Evolutionary conservation across 2,797 vertebrate species (phyloP), one percentile per base, ranked within the genome.

Genomic region (Varecia variegata): DNA sequence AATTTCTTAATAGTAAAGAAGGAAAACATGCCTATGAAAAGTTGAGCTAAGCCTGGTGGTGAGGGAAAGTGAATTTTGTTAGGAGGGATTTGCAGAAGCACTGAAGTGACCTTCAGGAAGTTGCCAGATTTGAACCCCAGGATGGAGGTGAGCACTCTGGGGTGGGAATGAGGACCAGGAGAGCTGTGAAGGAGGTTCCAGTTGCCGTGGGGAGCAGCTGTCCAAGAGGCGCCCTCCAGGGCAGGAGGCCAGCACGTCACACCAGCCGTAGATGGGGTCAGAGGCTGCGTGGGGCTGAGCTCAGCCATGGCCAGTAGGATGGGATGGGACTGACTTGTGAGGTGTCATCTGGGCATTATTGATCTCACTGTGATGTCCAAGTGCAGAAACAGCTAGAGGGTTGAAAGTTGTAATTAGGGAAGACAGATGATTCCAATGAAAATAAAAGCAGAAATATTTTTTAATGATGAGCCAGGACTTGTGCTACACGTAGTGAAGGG

Each of bases 241-340:
- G 62, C 1, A 18, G 4, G 10, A 21, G 18, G 9, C 12, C 52
- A 38, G 3, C 25, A 27, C 21, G n/a, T 25, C 38, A 35, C 6
- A 2, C 6, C n/a, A 7, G 27, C 50, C 5, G 2, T 4, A 35
- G 1, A 21, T 5, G 43, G 35, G 32, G 5, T 35, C 1, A 1
- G 52, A 18, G 71, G 35, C 30, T 27, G 30, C 1, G 3, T 13
- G 6, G n/a, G 32, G 32, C 35, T 30, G 11, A n/a, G 45, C 70
- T 54, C 73, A 11, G 50, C 32, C 18, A 25, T 6, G 23, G 60
- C 54, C 47, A 27, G 1, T 3, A 11, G 7, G 2, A 13, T 38
- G 23, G 23, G 6, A 38, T 23, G 56, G 25, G 20, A 45, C 38
- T 76, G 7, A 47, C 38, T n/a, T 47, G 7, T 14, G 13, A 54